These are phyloP conservation scores for Xyrauchen texanus DNA, from an alignment of 2,113 vertebrate species.

Conservation along the genomic window DNA sequence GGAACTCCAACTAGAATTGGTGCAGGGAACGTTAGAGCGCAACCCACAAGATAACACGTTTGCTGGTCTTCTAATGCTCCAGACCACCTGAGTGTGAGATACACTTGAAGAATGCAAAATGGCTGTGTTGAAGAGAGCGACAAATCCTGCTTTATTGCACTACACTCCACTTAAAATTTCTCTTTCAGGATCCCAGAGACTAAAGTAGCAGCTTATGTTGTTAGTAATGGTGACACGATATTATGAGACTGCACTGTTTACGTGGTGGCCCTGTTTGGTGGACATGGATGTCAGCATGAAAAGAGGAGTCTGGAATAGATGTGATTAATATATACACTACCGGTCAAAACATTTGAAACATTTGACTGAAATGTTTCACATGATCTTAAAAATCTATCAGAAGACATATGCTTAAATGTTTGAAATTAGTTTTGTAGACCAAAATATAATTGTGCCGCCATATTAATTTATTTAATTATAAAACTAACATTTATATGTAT, in stretches of 20 bases:
- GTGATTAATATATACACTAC: neutral
- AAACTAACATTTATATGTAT: too few relatives aligned
- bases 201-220: neutral
- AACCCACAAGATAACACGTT: conserved; percentile 75
- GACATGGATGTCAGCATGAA: neutral
- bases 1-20: conserved; percentile 78
- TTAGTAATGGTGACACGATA: neutral
- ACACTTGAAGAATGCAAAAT: neutral
- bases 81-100: conserved; percentile 64
- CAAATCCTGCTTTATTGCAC: neutral
- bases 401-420: too few relatives aligned
- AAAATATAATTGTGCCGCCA: too few relatives aligned
- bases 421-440: too few relatives aligned
- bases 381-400: too few relatives aligned
- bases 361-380: too few relatives aligned
- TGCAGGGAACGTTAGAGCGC: conserved; percentile 68
- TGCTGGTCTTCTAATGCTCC: conserved; percentile 77
- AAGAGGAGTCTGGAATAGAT: neutral
- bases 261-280: neutral
- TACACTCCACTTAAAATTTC: neutral
- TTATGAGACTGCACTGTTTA: neutral
- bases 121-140: neutral
- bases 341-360: too few relatives aligned
- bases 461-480: too few relatives aligned
- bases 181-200: neutral